Percentiles rank a stretch among this genome's conserved stretches.
Evolutionary conservation across 2,113 vertebrate genomes (phyloP).

Genomic region (Neotragus pygmaeus): DNA sequence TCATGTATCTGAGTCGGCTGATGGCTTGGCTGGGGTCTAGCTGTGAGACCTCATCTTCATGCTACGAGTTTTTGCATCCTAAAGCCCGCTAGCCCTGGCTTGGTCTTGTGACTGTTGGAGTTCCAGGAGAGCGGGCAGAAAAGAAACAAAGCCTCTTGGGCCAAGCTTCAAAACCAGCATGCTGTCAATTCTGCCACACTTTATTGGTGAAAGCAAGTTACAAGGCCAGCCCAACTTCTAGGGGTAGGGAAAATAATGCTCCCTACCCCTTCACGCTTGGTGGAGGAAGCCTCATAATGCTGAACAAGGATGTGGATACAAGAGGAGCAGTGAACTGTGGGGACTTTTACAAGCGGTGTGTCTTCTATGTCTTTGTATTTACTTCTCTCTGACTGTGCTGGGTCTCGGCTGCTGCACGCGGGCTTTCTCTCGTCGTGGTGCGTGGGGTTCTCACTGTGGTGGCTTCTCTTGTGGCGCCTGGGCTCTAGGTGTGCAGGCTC

Average conservation of each 20-base stretch:
- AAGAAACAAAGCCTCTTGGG: neutral
- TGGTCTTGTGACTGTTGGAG: neutral
- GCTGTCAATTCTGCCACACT: neutral
- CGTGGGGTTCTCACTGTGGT: accelerated
- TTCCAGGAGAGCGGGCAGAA: neutral
- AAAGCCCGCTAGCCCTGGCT: neutral
- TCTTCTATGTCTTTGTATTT: neutral
- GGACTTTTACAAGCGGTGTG: neutral
- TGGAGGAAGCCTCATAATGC: neutral
- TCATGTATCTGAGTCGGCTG: neutral
- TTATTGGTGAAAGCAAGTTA: neutral
- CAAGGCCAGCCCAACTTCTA: neutral
- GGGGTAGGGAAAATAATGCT: neutral
- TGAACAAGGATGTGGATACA: neutral
- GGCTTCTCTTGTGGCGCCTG: neutral
- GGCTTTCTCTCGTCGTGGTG: neutral
- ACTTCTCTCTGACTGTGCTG: neutral
- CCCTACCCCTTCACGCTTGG: neutral
- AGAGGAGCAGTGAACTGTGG: neutral
- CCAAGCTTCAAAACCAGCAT: neutral
- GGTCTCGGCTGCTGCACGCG: neutral
- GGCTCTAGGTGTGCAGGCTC: neutral
- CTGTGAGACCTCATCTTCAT: neutral
- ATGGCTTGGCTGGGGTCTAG: neutral
- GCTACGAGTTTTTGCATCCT: neutral